Conservation (phyloP, 2,797 vertebrate species). For the Hoplostethus atlanticus region DNA sequence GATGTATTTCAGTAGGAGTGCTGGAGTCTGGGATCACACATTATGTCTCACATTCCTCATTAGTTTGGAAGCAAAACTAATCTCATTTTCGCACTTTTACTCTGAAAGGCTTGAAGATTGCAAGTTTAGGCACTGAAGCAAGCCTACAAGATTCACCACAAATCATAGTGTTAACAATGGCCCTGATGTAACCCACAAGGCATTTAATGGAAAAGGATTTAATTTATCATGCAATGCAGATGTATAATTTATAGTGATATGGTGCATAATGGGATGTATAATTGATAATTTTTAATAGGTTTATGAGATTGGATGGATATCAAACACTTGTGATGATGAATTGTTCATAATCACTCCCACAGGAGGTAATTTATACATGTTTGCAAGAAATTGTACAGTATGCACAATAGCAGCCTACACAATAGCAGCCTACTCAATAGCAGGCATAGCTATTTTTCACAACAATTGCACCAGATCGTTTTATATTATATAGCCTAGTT, state of each 20-base stretch:
- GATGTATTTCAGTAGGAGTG: neutral
- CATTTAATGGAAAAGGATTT: constrained; percentile 9
- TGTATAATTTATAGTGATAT: constrained; percentile 10
- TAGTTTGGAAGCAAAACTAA: constrained; percentile 26
- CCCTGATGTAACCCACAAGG: constrained; percentile 2
- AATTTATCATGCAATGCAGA: constrained; percentile 25
- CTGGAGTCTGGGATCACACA: constrained; percentile 17
- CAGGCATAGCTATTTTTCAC: neutral
- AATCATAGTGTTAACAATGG: constrained; percentile 3
- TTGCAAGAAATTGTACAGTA: neutral
- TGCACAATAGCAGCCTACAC: neutral
- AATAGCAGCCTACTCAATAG: neutral
- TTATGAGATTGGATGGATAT: neutral
- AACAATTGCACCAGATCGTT: no score
- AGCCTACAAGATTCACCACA: constrained; percentile 1
- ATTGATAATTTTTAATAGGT: neutral
- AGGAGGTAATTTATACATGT: neutral
- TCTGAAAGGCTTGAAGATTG: neutral
- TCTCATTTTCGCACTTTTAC: neutral
- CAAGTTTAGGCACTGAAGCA: neutral
- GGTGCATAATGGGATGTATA: neutral
- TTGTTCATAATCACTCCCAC: neutral
- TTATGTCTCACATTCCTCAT: constrained; percentile 17
- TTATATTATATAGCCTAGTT: no score
- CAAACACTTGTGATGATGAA: neutral